These are phyloP conservation scores for Andrena bicolor DNA, from an alignment of 2,888 invertebrate species.

Conservation along the genomic window DNA sequence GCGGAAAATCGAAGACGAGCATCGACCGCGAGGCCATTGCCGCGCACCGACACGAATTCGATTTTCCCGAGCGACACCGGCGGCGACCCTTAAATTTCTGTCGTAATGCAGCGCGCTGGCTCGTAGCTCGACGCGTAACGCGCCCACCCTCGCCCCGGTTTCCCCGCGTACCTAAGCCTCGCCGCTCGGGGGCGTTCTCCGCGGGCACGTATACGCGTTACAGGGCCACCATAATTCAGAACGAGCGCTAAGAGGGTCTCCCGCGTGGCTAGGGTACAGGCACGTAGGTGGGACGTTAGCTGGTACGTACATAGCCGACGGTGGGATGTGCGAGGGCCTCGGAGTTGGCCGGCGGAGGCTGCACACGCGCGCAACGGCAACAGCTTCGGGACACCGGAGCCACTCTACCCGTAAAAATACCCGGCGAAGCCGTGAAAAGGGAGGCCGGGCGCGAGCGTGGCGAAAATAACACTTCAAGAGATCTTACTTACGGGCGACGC, in stretches of 20 bases:
- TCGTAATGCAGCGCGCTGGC: slow-evolving; percentile 56
- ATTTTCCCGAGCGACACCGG: slow-evolving; percentile 50
- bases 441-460: slow-evolving; percentile 52
- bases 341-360: not conserved
- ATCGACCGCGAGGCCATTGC: slow-evolving; percentile 26
- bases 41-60: slow-evolving; percentile 47
- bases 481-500: slow-evolving; percentile 74
- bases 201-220: slow-evolving; percentile 7
- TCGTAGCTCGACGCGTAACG: slow-evolving; percentile 56
- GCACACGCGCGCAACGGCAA: slow-evolving; percentile 32
- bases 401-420: slow-evolving; percentile 78
- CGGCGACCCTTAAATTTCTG: slow-evolving; percentile 60
- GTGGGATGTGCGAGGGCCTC: not conserved
- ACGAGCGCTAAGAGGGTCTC: slow-evolving; percentile 66
- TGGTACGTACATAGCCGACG: slow-evolving; percentile 1
- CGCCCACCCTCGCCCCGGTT: slow-evolving; percentile 64
- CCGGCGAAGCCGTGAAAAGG: slow-evolving; percentile 64
- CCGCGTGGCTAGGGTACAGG: slow-evolving; percentile 34
- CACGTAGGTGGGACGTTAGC: slow-evolving; percentile 1
- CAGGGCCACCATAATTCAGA: slow-evolving; percentile 72
- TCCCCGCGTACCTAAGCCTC: not conserved
- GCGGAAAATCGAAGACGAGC: slow-evolving; percentile 22
- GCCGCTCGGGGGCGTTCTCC: slow-evolving; percentile 18
- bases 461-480: slow-evolving; percentile 80
- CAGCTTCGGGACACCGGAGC: slow-evolving; percentile 57